Conservation (phyloP, 2,888 invertebrate species). For the Allygus modestus region DNA sequence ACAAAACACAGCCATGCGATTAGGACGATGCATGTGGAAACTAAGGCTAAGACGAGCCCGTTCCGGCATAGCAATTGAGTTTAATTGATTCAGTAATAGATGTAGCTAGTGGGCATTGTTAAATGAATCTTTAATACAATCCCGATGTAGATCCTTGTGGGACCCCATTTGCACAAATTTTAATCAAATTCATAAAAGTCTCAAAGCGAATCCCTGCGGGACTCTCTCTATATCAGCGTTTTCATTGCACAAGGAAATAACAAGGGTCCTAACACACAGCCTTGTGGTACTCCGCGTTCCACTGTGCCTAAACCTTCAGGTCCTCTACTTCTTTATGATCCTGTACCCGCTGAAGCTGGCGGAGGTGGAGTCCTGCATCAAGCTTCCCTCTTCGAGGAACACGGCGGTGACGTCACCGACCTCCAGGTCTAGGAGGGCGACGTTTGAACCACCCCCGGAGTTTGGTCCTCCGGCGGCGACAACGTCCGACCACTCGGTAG, state of each 20-base stretch:
- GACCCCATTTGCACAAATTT: too few relatives aligned
- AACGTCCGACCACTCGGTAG: constrained; percentile 66
- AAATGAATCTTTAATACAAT: too few relatives aligned
- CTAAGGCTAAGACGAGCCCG: background rate
- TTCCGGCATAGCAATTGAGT: too few relatives aligned
- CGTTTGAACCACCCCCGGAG: constrained; percentile 73
- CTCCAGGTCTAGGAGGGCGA: constrained; percentile 73
- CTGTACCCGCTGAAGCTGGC: constrained; percentile 69
- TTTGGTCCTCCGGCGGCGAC: constrained; percentile 66
- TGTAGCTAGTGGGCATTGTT: too few relatives aligned
- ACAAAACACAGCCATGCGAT: constrained; percentile 55
- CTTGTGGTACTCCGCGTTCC: constrained; percentile 23
- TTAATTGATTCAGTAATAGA: too few relatives aligned
- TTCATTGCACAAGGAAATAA: background rate
- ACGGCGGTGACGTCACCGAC: constrained; percentile 74
- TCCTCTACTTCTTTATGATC: constrained; percentile 67
- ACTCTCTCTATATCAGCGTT: background rate
- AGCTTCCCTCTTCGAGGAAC: constrained; percentile 73
- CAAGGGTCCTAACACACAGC: background rate
- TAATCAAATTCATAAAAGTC: too few relatives aligned
- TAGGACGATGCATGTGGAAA: constrained; percentile 19
- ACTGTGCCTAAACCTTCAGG: background rate
- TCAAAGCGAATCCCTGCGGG: background rate
- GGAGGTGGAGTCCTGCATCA: constrained; percentile 70
- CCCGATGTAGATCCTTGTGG: too few relatives aligned